These are phyloP conservation scores for Phycodurus eques DNA, from an alignment of 2,113 vertebrate genomes.

Conservation along the genomic window DNA sequence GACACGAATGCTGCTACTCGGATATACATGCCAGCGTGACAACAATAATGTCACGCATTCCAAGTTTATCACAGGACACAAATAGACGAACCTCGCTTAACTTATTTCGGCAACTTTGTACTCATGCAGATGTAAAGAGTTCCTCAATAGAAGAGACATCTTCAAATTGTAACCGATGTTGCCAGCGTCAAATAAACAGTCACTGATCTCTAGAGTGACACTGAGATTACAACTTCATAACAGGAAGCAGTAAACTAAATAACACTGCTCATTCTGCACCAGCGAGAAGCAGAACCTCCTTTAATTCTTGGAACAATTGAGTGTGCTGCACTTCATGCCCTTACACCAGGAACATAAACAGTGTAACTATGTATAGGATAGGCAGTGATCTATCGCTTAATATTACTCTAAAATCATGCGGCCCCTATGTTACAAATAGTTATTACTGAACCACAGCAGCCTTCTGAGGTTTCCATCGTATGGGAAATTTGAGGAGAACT, in stretches of 20 bases:
- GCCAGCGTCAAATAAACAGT: conserved; percentile 47
- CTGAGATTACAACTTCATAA: conserved; percentile 47
- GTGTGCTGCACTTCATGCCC: not conserved
- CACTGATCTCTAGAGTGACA: conserved; percentile 39
- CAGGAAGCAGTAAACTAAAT: conserved; percentile 42
- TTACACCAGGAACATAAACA: conserved; percentile 24
- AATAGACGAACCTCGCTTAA: conserved; percentile 36
- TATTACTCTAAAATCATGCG: conserved; percentile 38
- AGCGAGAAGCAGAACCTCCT: conserved; percentile 6
- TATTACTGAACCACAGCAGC: conserved; percentile 47
- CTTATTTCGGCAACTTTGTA: conserved; percentile 13
- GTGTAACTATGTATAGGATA: conserved; percentile 15
- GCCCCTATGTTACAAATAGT: conserved; percentile 33
- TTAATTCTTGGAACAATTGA: conserved; percentile 9
- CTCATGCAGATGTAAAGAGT: conserved; percentile 6
- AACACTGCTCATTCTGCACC: conserved; percentile 13
- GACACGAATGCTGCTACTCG: conserved; percentile 16
- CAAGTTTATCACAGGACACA: conserved; percentile 32
- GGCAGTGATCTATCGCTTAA: conserved; percentile 6
- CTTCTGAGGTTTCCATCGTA: conserved; percentile 39
- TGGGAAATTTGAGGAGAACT: conserved; percentile 29
- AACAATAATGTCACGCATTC: conserved; percentile 34
- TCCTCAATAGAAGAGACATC: conserved; percentile 15
- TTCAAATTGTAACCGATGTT: conserved; percentile 40
- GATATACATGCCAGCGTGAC: conserved; percentile 8